phyloP scores from a whole-genome alignment of 2,797 vertebrate genomes.

The Hemitrygon akajei region DNA sequence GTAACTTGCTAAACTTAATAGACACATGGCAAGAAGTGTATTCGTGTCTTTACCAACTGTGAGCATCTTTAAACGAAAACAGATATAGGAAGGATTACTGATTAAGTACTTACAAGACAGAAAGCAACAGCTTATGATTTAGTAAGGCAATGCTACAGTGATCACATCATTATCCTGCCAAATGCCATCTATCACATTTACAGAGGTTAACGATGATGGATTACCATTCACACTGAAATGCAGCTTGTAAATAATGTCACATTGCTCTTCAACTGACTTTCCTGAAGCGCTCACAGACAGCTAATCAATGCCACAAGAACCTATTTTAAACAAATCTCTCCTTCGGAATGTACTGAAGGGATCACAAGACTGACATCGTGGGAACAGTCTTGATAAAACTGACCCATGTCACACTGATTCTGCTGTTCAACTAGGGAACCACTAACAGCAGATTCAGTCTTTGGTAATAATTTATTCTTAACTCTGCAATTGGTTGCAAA shows the following conservation, averaged over 20 bases:
- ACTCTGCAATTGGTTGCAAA: neutral
- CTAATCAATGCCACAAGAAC: slow-evolving; percentile 58
- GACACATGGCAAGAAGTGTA: neutral
- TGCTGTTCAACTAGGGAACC: neutral
- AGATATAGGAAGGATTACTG: slow-evolving; percentile 65
- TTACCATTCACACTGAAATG: slow-evolving; percentile 58
- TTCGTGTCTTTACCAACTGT: slow-evolving; percentile 54
- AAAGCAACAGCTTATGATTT: slow-evolving; percentile 69
- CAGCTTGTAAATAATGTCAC: slow-evolving; percentile 60
- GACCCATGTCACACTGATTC: neutral
- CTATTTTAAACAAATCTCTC: slow-evolving; percentile 42
- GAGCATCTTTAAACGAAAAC: slow-evolving; percentile 65
- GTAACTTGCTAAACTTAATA: neutral
- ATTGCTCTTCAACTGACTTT: slow-evolving; percentile 69
- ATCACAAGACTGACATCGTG: neutral
- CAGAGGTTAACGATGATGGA: slow-evolving; percentile 71
- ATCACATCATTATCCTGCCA: slow-evolving; percentile 70
- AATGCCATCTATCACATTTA: slow-evolving; percentile 71
- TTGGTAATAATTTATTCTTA: neutral
- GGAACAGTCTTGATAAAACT: neutral
- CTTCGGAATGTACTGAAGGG: slow-evolving; percentile 15
- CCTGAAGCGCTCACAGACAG: slow-evolving; percentile 51
- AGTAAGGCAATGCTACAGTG: slow-evolving; percentile 58
- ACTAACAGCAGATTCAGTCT: neutral
- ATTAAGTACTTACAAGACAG: slow-evolving; percentile 70